Percentiles rank a stretch among this genome's conserved stretches.
Conservation (phyloP, 2,113 vertebrate genomes). For the Halichoeres trimaculatus region DNA sequence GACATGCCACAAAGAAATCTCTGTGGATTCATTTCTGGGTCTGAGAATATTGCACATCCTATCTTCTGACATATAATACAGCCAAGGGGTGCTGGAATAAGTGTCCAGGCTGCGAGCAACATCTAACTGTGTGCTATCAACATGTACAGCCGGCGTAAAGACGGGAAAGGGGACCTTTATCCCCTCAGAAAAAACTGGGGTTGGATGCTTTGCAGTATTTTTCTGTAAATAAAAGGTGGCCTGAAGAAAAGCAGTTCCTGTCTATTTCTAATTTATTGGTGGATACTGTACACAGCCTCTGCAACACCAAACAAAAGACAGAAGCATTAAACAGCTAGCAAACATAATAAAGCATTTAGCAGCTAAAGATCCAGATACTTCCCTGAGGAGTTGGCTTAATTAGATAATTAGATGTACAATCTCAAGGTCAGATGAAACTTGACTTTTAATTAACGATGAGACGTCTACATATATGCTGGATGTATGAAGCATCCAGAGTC, state of each 20-base stretch:
- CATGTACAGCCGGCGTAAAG: conserved; percentile 63
- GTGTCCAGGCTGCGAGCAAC: conserved; percentile 45
- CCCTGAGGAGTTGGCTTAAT: no score
- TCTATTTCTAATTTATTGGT: conserved; percentile 6
- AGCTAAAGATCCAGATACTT: no score
- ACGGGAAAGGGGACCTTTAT: conserved; percentile 42
- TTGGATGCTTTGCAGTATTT: conserved; percentile 47
- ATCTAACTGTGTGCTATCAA: conserved; percentile 67
- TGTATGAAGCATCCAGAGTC: no score
- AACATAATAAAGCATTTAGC: no score
- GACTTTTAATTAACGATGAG: no score
- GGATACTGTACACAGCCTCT: neutral
- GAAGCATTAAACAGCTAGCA: no score
- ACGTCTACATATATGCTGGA: no score
- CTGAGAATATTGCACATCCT: conserved; percentile 67
- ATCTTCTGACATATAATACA: conserved; percentile 75
- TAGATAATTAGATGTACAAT: no score
- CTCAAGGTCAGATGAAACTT: no score
- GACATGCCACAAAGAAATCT: conserved; percentile 73
- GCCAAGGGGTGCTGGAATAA: conserved; percentile 47
- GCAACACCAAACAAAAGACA: no score
- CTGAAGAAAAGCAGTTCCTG: conserved; percentile 6
- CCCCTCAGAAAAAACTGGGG: conserved; percentile 46
- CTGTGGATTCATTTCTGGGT: conserved; percentile 71
- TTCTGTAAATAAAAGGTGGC: conserved; percentile 38